Base-by-base conservation (phyloP, 2,888 invertebrate species). In the Alloscopus bannaensis region DNA sequence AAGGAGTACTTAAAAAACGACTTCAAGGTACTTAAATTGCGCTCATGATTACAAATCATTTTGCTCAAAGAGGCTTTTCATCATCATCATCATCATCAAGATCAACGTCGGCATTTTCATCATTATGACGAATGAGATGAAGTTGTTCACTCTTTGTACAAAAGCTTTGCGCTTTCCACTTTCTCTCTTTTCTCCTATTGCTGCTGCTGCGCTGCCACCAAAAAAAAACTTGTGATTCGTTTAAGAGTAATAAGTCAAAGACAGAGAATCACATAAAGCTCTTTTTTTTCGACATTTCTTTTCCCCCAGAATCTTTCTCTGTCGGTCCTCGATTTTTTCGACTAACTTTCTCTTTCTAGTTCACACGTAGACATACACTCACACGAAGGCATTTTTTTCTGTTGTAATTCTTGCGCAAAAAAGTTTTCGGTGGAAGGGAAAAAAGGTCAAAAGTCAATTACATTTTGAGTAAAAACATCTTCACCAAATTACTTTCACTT, bases 31-130 rank as follows among this genome's bases (percentile, higher is more conserved):
- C 40, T 75, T 64, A 73, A 75, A 75, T 75, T 65, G 29, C 66
- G 57, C 59, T 66, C 75, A 75, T 75, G 73, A 73, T 66, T 75
- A 75, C 66, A 75, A 75, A 75, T 75, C 75, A 75, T 66, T 75
- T 22, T 66, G n/a, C n/a, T n/a, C 65, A 75, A 36, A 75, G 65
- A 75, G 57, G 75, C 75, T 75, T 66, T 75, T 55, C 64, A 65
- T 75, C 75, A 75, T 66, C 75, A 65, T 73, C 73, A 60, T 13
- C 60, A 11, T 60, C 31, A 71, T 60, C 64, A 36, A 31, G 40
- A 36, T 73, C 73, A 65, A 13, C 71, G n/a, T 47, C 36, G 60
- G 50, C 64, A 29, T 62, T 40, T 18, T 36, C 50, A 57, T 69
- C 45, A 66, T 75, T 75, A 75, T 75, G 75, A 75, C 75, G 75